Evolutionary conservation across 2,113 vertebrate species (phyloP), one percentile per base, ranked within the genome.

Genomic region (Aphyosemion australe): DNA sequence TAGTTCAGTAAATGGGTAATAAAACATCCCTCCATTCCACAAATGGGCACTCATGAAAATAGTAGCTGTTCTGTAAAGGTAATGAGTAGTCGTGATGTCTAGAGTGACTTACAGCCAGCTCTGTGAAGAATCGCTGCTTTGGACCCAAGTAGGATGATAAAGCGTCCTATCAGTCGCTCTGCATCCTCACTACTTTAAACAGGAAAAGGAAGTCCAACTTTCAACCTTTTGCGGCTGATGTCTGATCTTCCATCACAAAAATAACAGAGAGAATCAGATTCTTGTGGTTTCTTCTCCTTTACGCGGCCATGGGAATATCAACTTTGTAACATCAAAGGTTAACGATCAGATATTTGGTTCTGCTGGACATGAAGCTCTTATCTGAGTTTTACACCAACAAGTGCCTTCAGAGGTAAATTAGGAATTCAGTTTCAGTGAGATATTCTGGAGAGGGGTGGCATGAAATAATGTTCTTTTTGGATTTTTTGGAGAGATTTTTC

Each of bases 141-240:
- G 56, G 79, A 78, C 65, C 16, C n/a, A 5, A 6, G 47, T 32
- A 42, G 72, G 62, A 69, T 9, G 57, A 87, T 82, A 65, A 80
- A 80, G 65, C 21, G 0, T 48, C 43, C 50, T 79, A 84, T 84
- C 77, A 59, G 70, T 54, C 19, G 14, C 43, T 57, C 52, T 53
- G 67, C 84, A 82, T 74, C 83, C 69, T 80, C 60, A 69, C 49
- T n/a, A 61, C 74, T 75, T 75, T 87, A 86, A 85, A 90, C 87
- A 89, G 88, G 87, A 90, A 90, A 64, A 74, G 87, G 87, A 87
- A 83, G 80, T 76, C 68, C 45, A 49, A 87, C 77, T 78, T 82
- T 55, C 60, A 74, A 75, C 73, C 83, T 79, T 82, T 84, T 82
- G 81, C 71, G 78, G 78, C 55, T 18, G 56, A 69, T 67, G 74